Evolutionary conservation across 2,113 vertebrate genomes (phyloP).

Genomic region (Myocastor coypus): DNA sequence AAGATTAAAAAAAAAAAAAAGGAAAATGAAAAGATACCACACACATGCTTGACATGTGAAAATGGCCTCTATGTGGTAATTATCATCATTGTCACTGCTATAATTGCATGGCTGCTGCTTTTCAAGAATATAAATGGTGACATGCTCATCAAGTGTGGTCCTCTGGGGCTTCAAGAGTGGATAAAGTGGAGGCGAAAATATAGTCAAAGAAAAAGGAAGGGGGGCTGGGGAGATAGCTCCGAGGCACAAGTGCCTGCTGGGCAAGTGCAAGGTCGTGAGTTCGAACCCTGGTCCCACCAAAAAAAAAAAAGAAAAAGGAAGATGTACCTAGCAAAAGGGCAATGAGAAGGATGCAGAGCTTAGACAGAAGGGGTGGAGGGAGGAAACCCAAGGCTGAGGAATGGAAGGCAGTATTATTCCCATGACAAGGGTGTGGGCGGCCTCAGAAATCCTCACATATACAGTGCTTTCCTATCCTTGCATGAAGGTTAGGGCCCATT

Average conservation of each 20-base stretch:
- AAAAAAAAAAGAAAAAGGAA: background rate
- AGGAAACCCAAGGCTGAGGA: background rate
- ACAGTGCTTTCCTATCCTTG: constrained; percentile 30
- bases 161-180: background rate
- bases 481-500: background rate
- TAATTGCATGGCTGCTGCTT: background rate
- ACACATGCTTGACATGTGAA: background rate
- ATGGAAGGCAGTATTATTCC: background rate
- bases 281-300: too few relatives aligned
- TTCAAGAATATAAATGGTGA: background rate
- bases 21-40: background rate
- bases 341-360: background rate
- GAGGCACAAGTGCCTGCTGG: too few relatives aligned
- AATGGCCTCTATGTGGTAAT: background rate
- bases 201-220: background rate
- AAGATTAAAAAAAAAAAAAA: too few relatives aligned
- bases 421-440: background rate
- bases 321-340: background rate
- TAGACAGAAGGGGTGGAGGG: background rate
- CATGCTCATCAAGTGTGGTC: background rate
- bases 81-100: background rate
- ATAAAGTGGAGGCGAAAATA: background rate
- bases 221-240: too few relatives aligned
- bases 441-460: background rate
- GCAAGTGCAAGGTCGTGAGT: too few relatives aligned